phyloP scores from a whole-genome alignment of 2,888 invertebrate species.

The Megaustenia siamemsis region DNA sequence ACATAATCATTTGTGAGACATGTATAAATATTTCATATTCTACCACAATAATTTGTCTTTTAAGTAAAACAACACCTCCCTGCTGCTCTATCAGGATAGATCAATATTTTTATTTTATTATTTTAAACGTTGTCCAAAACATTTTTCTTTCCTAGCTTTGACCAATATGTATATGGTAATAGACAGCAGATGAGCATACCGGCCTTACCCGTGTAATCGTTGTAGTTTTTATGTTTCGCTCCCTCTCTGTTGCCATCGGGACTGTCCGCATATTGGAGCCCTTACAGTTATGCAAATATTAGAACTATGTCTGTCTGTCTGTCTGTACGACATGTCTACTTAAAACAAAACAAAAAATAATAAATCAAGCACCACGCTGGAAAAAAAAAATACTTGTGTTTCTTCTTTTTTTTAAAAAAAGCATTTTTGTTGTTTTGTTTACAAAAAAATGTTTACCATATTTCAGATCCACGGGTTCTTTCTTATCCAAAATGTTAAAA shows the following conservation, averaged over 20 bases:
- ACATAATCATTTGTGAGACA: neutral
- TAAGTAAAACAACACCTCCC: too few species aligned
- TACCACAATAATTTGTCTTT: neutral
- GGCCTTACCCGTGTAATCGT: constrained; percentile 20
- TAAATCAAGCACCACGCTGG: constrained; percentile 59
- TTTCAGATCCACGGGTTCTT: too few species aligned
- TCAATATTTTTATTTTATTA: neutral
- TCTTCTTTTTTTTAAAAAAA: neutral
- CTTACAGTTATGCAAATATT: constrained; percentile 53
- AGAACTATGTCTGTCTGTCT: constrained; percentile 50
- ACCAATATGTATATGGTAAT: neutral
- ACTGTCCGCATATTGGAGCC: constrained; percentile 34
- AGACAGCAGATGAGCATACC: neutral
- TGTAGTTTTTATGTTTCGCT: constrained; percentile 17
- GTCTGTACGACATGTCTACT: constrained; percentile 48
- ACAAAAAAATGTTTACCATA: too few species aligned
- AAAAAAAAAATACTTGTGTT: constrained; percentile 5
- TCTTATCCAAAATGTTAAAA: too few species aligned
- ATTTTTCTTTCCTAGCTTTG: neutral
- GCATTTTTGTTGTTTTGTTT: neutral
- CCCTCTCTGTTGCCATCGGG: constrained; percentile 47
- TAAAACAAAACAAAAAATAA: constrained; percentile 54
- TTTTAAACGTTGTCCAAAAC: neutral
- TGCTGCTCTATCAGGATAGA: neutral
- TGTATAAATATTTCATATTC: too few species aligned